Percentiles rank a stretch among this genome's conserved stretches.
phyloP scores from a whole-genome alignment of 2,888 invertebrate species.

The Eurois occulta region DNA sequence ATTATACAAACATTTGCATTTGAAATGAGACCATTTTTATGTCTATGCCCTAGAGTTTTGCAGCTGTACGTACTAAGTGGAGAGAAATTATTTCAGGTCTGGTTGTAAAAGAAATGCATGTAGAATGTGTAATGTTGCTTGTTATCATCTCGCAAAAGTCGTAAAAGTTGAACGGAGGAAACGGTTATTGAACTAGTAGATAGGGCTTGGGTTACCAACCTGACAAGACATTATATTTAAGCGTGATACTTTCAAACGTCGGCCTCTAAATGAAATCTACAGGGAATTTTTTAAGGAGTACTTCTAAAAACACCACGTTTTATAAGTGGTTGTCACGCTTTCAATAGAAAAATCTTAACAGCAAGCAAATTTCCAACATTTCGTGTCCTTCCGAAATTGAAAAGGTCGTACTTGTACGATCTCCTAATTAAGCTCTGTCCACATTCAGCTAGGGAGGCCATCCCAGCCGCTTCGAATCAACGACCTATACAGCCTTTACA shows the following conservation, averaged over 20 bases:
- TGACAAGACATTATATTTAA: slow-evolving; percentile 14
- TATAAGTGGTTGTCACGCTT: not conserved
- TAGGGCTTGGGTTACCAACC: slow-evolving; percentile 42
- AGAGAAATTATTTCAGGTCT: slow-evolving; percentile 46
- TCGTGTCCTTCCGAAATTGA: slow-evolving; percentile 42
- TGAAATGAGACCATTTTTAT: slow-evolving; percentile 54
- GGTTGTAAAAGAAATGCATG: slow-evolving; percentile 24
- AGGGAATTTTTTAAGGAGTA: not conserved
- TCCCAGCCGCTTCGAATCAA: slow-evolving; percentile 39
- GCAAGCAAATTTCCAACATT: slow-evolving; percentile 36
- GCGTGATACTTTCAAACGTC: not conserved
- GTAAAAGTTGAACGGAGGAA: slow-evolving; percentile 48
- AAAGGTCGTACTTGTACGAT: slow-evolving; percentile 42
- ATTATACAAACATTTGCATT: slow-evolving; percentile 59
- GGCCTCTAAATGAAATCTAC: not conserved
- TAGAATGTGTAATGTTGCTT: slow-evolving; percentile 27
- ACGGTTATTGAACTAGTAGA: slow-evolving; percentile 59
- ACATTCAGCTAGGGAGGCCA: slow-evolving; percentile 28
- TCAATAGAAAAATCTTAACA: slow-evolving; percentile 34
- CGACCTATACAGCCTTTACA: slow-evolving; percentile 41
- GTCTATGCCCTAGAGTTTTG: slow-evolving; percentile 41
- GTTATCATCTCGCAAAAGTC: slow-evolving; percentile 50
- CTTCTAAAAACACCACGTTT: not conserved
- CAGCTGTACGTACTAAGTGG: slow-evolving; percentile 18
- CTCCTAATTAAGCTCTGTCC: slow-evolving; percentile 48